phyloP scores from a whole-genome alignment of 2,888 invertebrate genomes.

The Platycnemis pennipes region DNA sequence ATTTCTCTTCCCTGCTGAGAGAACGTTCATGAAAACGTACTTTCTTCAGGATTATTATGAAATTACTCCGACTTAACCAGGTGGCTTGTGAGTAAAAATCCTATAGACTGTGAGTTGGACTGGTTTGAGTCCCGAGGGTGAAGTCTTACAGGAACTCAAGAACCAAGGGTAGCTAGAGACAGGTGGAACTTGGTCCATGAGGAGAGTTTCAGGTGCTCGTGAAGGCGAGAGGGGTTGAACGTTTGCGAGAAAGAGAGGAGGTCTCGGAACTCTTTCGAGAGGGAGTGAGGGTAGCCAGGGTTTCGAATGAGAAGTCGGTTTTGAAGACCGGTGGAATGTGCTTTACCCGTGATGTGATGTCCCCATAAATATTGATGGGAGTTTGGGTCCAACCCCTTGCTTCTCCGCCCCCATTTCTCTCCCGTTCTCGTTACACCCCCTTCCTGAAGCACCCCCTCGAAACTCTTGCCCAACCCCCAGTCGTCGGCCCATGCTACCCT shows the following conservation, averaged over 20 bases:
- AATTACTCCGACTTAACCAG: neutral
- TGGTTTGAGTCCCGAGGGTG: neutral
- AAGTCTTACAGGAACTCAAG: neutral
- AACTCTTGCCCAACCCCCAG: neutral
- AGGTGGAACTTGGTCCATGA: neutral
- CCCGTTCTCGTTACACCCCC: neutral
- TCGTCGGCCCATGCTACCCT: neutral
- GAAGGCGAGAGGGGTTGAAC: neutral
- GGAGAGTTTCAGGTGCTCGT: neutral
- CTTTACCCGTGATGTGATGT: conserved; percentile 53
- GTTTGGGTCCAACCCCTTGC: neutral
- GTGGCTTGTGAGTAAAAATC: neutral
- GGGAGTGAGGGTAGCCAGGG: neutral
- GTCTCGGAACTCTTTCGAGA: neutral
- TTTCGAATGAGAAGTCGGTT: conserved; percentile 53
- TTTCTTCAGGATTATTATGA: too few relatives aligned
- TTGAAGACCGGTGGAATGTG: conserved; percentile 61
- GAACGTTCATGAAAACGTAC: too few relatives aligned
- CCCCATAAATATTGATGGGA: conserved; percentile 65
- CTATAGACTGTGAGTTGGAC: neutral
- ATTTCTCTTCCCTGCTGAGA: too few relatives aligned
- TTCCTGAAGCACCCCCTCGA: neutral
- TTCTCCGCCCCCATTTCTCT: neutral
- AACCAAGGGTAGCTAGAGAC: neutral
- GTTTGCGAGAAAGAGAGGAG: neutral